phyloP scores from a whole-genome alignment of 1,140 invertebrate species.

The Drosophila sp. region DNA sequence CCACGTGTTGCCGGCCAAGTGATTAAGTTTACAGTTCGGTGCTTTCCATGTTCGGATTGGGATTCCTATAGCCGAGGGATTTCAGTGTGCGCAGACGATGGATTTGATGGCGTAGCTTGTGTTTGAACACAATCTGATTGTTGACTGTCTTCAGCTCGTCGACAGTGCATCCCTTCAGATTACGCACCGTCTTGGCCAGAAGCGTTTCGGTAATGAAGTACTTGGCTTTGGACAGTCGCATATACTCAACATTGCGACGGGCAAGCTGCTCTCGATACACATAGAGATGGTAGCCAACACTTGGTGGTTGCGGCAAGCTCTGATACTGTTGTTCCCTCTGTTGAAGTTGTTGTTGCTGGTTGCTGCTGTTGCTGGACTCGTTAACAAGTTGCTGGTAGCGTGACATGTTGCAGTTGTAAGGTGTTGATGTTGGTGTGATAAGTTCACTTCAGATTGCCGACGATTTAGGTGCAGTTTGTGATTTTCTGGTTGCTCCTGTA shows the following conservation, averaged over 20 bases:
- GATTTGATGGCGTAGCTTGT: slow-evolving; percentile 68
- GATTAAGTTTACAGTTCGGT: slow-evolving; percentile 50
- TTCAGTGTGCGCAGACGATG: slow-evolving; percentile 60
- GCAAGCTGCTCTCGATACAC: slow-evolving; percentile 67
- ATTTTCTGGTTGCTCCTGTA: not conserved
- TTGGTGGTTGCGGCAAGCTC: slow-evolving; percentile 25
- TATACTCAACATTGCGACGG: slow-evolving; percentile 67
- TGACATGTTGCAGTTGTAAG: slow-evolving; percentile 24
- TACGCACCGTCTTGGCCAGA: slow-evolving; percentile 64
- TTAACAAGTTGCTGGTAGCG: slow-evolving; percentile 36
- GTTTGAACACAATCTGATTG: slow-evolving; percentile 70
- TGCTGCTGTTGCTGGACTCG: not conserved
- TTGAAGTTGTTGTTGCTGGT: not conserved
- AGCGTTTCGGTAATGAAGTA: slow-evolving; percentile 74
- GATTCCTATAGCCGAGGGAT: slow-evolving; percentile 65
- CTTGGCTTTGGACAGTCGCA: slow-evolving; percentile 71
- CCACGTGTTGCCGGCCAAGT: not conserved
- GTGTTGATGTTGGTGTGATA: slow-evolving; percentile 1
- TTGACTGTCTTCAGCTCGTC: slow-evolving; percentile 72
- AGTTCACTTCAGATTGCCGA: slow-evolving; percentile 12
- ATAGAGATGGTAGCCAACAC: slow-evolving; percentile 70
- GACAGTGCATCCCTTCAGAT: slow-evolving; percentile 61
- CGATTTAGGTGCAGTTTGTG: slow-evolving; percentile 16
- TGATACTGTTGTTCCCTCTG: slow-evolving; percentile 34
- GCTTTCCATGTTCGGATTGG: slow-evolving; percentile 72